Evolutionary conservation across 1,140 invertebrate species (phyloP).

Genomic region (Lordiphosa stackelbergi): DNA sequence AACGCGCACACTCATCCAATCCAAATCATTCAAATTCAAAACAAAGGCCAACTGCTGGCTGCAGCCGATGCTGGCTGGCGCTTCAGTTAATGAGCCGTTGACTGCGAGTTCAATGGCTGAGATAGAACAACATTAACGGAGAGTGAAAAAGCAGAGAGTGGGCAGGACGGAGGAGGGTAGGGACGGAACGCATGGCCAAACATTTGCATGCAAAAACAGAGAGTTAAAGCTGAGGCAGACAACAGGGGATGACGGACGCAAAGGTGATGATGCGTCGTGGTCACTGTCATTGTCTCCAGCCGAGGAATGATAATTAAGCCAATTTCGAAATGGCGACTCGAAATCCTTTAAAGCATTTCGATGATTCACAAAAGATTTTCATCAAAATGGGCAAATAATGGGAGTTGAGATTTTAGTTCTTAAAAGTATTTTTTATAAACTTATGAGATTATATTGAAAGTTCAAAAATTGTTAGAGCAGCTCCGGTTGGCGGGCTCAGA

Average conservation of each 20-base stretch:
- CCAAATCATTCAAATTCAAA: neutral
- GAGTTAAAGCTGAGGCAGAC: slow-evolving; percentile 14
- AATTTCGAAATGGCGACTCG: too few species aligned
- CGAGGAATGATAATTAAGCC: too few species aligned
- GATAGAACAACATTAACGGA: slow-evolving; percentile 16
- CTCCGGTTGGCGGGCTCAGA: too few species aligned
- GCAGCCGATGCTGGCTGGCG: neutral
- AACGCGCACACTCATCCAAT: slow-evolving; percentile 1
- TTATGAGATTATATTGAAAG: too few species aligned
- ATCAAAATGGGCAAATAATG: too few species aligned
- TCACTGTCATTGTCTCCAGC: slow-evolving; percentile 1
- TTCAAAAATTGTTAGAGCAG: too few species aligned
- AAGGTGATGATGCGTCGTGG: neutral
- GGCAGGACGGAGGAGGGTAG: neutral
- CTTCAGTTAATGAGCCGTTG: slow-evolving; percentile 42
- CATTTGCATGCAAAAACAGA: slow-evolving; percentile 38
- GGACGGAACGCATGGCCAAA: slow-evolving; percentile 4
- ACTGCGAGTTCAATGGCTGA: slow-evolving; percentile 36
- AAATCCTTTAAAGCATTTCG: too few species aligned
- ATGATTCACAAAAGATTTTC: too few species aligned
- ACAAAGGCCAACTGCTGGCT: slow-evolving; percentile 7
- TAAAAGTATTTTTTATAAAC: too few species aligned
- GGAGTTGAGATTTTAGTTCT: too few species aligned
- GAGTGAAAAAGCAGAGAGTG: neutral
- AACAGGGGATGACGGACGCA: neutral